Conservation (phyloP, 2,113 vertebrate species). For the Polypterus bichir region DNA sequence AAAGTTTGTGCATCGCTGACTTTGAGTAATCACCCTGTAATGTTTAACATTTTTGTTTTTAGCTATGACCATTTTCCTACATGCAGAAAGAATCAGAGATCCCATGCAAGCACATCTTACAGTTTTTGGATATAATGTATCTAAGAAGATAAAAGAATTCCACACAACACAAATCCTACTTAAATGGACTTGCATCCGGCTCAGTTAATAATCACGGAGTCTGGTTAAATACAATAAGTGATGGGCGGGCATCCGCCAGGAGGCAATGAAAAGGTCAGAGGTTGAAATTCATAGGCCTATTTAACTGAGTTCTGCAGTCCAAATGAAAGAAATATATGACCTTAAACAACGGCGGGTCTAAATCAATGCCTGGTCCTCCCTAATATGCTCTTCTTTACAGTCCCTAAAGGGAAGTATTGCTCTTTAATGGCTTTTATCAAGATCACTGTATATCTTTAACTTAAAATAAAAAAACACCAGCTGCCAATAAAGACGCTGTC, state of each 20-base stretch:
- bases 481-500: slow-evolving; percentile 11
- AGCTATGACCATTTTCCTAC: too few relatives aligned
- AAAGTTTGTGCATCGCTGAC: too few relatives aligned
- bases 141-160: too few relatives aligned
- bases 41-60: too few relatives aligned
- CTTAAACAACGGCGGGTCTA: slow-evolving; percentile 37
- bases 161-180: background rate
- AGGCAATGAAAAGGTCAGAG: slow-evolving; percentile 28
- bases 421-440: background rate
- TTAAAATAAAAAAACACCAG: slow-evolving; percentile 18
- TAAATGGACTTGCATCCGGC: slow-evolving; percentile 8
- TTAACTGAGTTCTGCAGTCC: slow-evolving; percentile 37
- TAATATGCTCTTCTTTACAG: slow-evolving; percentile 25
- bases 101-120: too few relatives aligned
- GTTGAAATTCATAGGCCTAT: slow-evolving; percentile 36
- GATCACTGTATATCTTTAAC: slow-evolving; percentile 4
- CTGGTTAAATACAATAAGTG: slow-evolving; percentile 32
- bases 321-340: slow-evolving; percentile 40
- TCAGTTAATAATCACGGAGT: slow-evolving; percentile 6
- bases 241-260: slow-evolving; percentile 22
- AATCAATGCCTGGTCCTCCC: slow-evolving; percentile 29
- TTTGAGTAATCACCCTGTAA: too few relatives aligned
- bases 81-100: too few relatives aligned
- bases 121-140: too few relatives aligned
- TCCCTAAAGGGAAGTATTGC: slow-evolving; percentile 5